These are phyloP conservation scores for Cyrtorhinus lividipennis DNA, from an alignment of 1,140 invertebrate genomes.

Conservation along the genomic window DNA sequence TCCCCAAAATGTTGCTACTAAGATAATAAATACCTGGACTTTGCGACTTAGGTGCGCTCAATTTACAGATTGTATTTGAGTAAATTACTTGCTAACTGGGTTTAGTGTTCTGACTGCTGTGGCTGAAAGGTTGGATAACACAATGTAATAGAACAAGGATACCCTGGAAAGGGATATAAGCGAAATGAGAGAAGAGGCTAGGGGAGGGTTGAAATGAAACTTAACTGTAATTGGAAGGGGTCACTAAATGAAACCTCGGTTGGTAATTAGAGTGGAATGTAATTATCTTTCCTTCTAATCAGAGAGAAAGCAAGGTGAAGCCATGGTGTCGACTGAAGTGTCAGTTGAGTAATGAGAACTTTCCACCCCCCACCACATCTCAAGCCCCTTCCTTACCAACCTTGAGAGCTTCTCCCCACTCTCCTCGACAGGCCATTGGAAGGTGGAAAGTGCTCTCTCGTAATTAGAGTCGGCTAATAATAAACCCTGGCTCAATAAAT, in stretches of 20 bases:
- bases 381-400: not conserved
- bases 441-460: too few relatives aligned
- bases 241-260: constrained; percentile 9
- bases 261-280: constrained; percentile 9
- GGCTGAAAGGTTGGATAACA: not conserved
- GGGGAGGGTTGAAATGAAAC: not conserved
- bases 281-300: constrained; percentile 10
- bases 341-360: constrained; percentile 8
- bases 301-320: constrained; percentile 4
- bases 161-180: not conserved
- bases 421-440: too few relatives aligned
- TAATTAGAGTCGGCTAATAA: too few relatives aligned
- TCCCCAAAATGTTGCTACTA: too few relatives aligned
- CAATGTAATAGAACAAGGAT: not conserved
- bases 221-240: constrained; percentile 9
- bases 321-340: constrained; percentile 6
- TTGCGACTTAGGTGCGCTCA: too few relatives aligned
- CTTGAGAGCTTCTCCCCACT: not conserved
- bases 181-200: not conserved
- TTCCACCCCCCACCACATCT: not conserved
- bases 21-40: too few relatives aligned
- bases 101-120: not conserved
- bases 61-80: too few relatives aligned
- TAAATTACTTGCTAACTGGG: not conserved
- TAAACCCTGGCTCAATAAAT: too few relatives aligned